Conservation (phyloP, 1,140 invertebrate species). For the Atopsyche davidsoni region DNA sequence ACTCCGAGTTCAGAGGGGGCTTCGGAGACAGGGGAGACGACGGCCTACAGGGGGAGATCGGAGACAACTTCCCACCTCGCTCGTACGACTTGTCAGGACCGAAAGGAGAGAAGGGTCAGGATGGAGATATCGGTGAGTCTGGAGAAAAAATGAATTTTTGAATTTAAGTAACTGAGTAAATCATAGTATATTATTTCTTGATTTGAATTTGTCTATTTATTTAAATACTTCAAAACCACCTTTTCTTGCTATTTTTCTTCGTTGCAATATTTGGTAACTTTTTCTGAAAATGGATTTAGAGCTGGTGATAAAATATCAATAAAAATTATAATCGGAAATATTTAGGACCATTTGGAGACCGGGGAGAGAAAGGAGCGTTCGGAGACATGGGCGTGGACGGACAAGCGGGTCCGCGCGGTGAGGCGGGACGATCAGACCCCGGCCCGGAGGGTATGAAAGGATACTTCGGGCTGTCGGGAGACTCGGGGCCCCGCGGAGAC, state of each 20-base stretch:
- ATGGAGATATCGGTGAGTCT: conserved; percentile 35
- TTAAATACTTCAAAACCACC: conserved; percentile 1
- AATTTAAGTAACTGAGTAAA: conserved; percentile 22
- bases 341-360: conserved; percentile 42
- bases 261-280: too few species aligned
- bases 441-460: conserved; percentile 49
- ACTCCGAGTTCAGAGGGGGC: conserved; percentile 41
- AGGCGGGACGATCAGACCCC: conserved; percentile 30
- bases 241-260: too few species aligned
- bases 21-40: conserved; percentile 42
- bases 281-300: too few species aligned
- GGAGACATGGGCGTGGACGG: conserved; percentile 49
- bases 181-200: too few species aligned
- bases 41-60: conserved; percentile 49
- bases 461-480: conserved; percentile 48
- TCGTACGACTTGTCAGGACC: conserved; percentile 39
- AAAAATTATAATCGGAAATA: background rate
- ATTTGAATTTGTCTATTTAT: conserved; percentile 11
- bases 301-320: too few species aligned
- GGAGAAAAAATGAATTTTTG: too few species aligned
- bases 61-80: too few species aligned
- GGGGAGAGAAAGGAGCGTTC: conserved; percentile 50
- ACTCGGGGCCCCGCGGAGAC: conserved; percentile 46
- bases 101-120: conserved; percentile 45
- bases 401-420: conserved; percentile 34